Evolutionary conservation across 2,888 invertebrate species (phyloP), one percentile per base, ranked within the genome.

Genomic region (Hipparchia semele): DNA sequence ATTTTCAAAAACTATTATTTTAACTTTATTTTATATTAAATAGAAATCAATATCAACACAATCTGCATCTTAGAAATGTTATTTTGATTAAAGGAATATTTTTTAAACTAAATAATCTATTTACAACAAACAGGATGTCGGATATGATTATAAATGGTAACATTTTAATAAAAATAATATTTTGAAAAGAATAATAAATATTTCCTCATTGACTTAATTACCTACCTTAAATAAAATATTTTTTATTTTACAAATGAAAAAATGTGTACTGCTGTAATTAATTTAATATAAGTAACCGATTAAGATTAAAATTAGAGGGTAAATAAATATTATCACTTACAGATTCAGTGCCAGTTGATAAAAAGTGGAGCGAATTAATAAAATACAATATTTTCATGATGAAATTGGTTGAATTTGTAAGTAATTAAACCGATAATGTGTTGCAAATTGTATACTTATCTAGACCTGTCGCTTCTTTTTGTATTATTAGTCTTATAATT

Each of bases 101-200:
- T 70, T 62, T n/a, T 33, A 54, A 46, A 59, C 3, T 5, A 65
- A 53, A 33, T 60, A 46, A 7, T 33, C 33, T 65, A 49, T 66
- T 12, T 39, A 46, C 2, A 2, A 8, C 56, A 62, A 49, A 6
- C 58, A 74, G 71, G 70, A 92, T 92, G 92, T 92, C 92, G 79
- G 92, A 92, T 84, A 91, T 92, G 90, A 92, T 92, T 80, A 92
- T 92, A 86, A 92, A 92, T 82, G 92, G 92, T 91, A 85, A 82
- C 69, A 70, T 4, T 39, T 39, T 39, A 4, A 39, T 39, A 1
- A 39, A 39, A 39, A 39, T 39, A 39, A 39, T 39, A 39, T 39
- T 39, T 39, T 39, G 39, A 39, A 39, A 39, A 39, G 39, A 39
- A 5, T 39, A 39, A 5, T 23, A 23, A 23, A 23, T 23, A 23